Evolutionary conservation across 2,888 invertebrate genomes (phyloP), one percentile per base, ranked within the genome.

Genomic region (Synanthedon formicaeformis): DNA sequence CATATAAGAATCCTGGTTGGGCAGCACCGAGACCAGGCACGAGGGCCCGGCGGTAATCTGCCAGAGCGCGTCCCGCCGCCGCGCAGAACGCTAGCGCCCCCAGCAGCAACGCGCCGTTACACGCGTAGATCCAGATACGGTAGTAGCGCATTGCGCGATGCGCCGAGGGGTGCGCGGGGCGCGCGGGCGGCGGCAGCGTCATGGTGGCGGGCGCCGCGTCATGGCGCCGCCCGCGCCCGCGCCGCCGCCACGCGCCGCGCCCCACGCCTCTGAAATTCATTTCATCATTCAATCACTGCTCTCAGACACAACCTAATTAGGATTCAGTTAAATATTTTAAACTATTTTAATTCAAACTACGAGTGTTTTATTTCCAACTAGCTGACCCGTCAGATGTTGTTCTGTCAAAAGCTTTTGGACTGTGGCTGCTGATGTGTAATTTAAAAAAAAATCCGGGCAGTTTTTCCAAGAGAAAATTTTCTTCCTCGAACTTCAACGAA

Each of bases 41-140:
- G 54, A 94, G 89, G 59, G 91, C 81, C 65, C 93, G 90, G 55
- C 92, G 88, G 69, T 92, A 93, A 81, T 93, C 93, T 56, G 91
- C 89, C 54, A 93, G 89, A 51, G 92, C 92, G 69, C 91, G 90
- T 53, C 91, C 91, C 62, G 94, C 93, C 63, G 93, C 93, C 62
- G 92, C 92, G 71, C 92, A 91, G 78, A 95, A 94, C 57, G 93
- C 93, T 63, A 95, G 86, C 73, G 94, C 94, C 75, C 93, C 94
- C 68, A 94, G 91, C 81, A 95, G 89, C 81, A 96, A 90, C 71
- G 94, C 95, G 84, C 93, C 92, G 89, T 95, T 95, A 92, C 95
- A 95, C 80, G 94, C 93, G 90, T 95, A 95, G 80, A 96, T 95
- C 95, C 95, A 95, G 82, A 95, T 92, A 88, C 95, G 93, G 88